Base-by-base conservation (phyloP, 2,113 vertebrate species). In the Solenodon paradoxus region DNA sequence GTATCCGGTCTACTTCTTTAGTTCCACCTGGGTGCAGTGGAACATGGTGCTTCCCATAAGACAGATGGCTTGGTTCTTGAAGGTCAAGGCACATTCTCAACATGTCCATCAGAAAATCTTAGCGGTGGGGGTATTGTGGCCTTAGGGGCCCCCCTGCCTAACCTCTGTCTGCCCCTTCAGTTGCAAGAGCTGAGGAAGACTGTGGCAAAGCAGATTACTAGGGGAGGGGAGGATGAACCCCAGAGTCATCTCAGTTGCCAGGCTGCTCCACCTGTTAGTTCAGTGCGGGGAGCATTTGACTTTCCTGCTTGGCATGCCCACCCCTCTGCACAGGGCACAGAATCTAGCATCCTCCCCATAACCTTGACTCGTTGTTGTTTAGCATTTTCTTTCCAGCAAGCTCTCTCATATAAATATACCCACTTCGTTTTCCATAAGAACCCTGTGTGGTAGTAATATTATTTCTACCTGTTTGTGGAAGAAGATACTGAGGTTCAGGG, bases 381-480 rank as follows among this genome's bases (percentile, higher is more conserved):
- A 49, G 53, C 38, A 57, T 94, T 81, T 96, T 45, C 45, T 42
- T 89, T 75, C 63, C 55, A 47, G 26, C 19, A 45, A 86, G 30
- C 35, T 55, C 16, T 35, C 51, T 7, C 22, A 1, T 12, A n/a
- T n/a, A n/a, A n/a, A 11, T n/a, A 10, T 87, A 40, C 6, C 19
- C 20, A 7, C 51, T 49, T 80, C 26, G 72, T 69, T 84, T 96
- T 61, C 77, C 35, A n/a, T 30, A 77, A 57, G 86, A 66, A 49
- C 13, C 12, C 57, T 32, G 7, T 5, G 20, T 32, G 71, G 22
- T 40, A 61, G 30, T 6, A 17, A 19, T 90, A 16, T n/a, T 40
- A 42, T 15, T 32, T 5, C 20, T n/a, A n/a, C 8, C 1, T 19
- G 28, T 75, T 79, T 79, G 13, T 69, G 2, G 16, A 30, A 55